Evolutionary conservation across 2,888 invertebrate species (phyloP), one percentile per base, ranked within the genome.

Genomic region (Papilio elwesi): DNA sequence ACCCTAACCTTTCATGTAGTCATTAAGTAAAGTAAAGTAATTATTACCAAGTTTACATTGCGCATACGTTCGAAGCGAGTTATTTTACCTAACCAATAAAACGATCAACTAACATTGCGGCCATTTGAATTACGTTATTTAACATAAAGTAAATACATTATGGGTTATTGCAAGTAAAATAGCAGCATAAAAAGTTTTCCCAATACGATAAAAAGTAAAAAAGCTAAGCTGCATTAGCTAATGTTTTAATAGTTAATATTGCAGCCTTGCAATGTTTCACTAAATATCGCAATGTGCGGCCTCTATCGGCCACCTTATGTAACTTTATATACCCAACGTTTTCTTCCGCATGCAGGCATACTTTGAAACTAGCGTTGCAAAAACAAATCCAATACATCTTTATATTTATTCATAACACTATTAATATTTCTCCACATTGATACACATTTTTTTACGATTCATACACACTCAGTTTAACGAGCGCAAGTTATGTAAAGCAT

Each of bases 221-320:
- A 55, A 6, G 26, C 38, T 67, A 52, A 70, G 63, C 63, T 51
- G 52, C 10, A 63, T 63, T 62, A 71, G 36, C 49, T 70, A 64
- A 65, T 65, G 52, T 55, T 64, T 64, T 15, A 16, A 5, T 59
- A 48, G 59, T 36, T 63, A 52, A 63, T 62, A 67, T 43, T 43
- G 71, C 67, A 53, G 68, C 65, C 68, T 69, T 65, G 73, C 73
- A 26, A 67, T 62, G 67, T 67, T n/a, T 43, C 52, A 71, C 59
- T 67, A 66, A 70, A 67, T 62, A 62, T 71, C 49, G 66, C 66
- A 71, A 71, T 43, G 15, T 12, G 52, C 51, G 15, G 47, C 43
- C 52, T 71, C 4, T 9, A 51, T 57, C 49, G 13, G 51, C 55
- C 48, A 10, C 10, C 43, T 73, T 73, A 73, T 51, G 38, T 69